Evolutionary conservation across 2,888 invertebrate genomes (phyloP), one percentile per base, ranked within the genome.

Genomic region (Nowickia ferox): DNA sequence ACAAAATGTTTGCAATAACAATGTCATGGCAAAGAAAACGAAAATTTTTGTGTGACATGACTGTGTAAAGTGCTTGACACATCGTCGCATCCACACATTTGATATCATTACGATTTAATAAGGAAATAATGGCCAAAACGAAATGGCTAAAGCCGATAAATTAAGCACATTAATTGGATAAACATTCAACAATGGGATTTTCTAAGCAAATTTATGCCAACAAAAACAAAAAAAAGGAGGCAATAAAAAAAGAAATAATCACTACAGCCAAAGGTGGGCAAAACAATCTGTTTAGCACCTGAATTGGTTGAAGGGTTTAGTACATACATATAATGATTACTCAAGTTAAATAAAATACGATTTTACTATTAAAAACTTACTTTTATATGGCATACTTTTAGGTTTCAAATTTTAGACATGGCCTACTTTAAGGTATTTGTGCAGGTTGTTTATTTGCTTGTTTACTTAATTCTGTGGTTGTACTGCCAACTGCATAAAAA

Each of bases 101-200:
- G 46, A 55, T 44, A 61, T 75, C 63, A 82, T 76, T 69, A 61
- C 11, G 9, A 9, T 68, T 42, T 74, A 61, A 61, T 44, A 63
- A 4, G 22, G 19, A 19, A 57, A 4, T 46, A 48, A 8, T 11
- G 19, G 40, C 53, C 9, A 53, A 69, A 53, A 53, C 38, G 53
- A n/a, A 30, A 38, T 15, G 38, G 6, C 1, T 53, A 53, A 17
- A 38, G 30, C 9, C 38, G 19, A 6, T 17, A 66, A 63, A 40
- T 53, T 38, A 63, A 57, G 55, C 51, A n/a, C 51, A 42, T 59
- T 57, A 80, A 80, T 80, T 74, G 65, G 57, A 65, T 48, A 17
- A 72, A 74, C 30, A 61, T 78, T 44, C 42, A 61, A 44, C 69
- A 63, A 69, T 61, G 22, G 10, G 17, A 69, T 78, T 46, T 59